Conservation (phyloP, 2,113 vertebrate genomes). For the Cettia cetti region DNA sequence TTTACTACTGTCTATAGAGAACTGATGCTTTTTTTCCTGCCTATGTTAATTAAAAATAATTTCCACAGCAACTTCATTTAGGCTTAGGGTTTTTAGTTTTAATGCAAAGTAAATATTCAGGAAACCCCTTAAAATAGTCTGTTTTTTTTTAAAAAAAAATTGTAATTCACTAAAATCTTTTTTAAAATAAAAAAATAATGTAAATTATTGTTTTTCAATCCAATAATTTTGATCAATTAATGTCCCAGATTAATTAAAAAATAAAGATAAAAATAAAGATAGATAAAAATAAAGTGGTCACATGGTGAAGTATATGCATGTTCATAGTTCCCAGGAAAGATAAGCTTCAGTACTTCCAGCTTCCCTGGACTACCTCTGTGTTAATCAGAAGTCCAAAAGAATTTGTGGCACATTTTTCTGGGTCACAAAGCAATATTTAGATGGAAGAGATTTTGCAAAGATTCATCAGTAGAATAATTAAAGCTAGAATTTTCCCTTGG, state of each 20-base stretch:
- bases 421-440: not conserved
- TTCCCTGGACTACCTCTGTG: not conserved
- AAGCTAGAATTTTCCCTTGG: not conserved
- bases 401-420: not conserved
- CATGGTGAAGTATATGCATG: not conserved
- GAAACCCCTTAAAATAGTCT: not conserved
- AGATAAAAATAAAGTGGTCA: not conserved
- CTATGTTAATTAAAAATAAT: not conserved
- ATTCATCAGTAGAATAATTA: not conserved
- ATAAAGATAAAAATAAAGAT: not conserved
- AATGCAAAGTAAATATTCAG: not conserved
- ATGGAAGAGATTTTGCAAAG: not conserved
- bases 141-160: not conserved
- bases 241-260: not conserved
- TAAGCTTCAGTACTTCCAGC: not conserved
- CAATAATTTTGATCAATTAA: not conserved
- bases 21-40: not conserved
- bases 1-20: not conserved
- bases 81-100: not conserved
- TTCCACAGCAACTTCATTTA: not conserved
- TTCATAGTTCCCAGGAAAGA: not conserved
- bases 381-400: not conserved
- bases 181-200: not conserved
- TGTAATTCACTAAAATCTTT: not conserved
- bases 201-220: not conserved